Conservation (phyloP, 2,888 invertebrate genomes). For the Apodemia arnacis region DNA sequence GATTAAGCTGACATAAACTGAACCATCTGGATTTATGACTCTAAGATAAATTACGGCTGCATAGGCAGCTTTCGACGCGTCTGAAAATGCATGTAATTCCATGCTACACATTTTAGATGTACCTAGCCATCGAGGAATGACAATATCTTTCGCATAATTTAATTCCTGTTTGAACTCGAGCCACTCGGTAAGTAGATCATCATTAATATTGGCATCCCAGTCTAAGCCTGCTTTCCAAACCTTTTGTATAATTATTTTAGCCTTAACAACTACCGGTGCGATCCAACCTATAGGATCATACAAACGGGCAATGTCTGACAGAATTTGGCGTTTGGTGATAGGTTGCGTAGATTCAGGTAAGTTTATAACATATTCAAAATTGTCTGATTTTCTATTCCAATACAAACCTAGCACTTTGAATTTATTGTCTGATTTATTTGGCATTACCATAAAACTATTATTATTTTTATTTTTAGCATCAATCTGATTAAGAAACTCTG, state of each 20-base stretch:
- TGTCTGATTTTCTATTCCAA: conserved; percentile 28
- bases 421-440: conserved; percentile 25
- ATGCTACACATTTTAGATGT: conserved; percentile 24
- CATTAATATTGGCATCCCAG: conserved; percentile 68
- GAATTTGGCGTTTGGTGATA: conserved; percentile 46
- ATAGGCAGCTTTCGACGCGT: conserved; percentile 70
- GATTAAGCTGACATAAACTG: conserved; percentile 24
- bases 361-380: conserved; percentile 22
- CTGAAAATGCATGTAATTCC: conserved; percentile 70
- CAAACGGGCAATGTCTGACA: conserved; percentile 60
- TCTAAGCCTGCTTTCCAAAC: conserved; percentile 54
- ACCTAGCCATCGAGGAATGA: neutral
- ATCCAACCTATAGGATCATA: conserved; percentile 54
- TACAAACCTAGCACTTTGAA: conserved; percentile 44
- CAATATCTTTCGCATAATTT: neutral
- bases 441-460: conserved; percentile 3
- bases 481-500: conserved; percentile 33
- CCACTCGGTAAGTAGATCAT: neutral
- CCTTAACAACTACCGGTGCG: neutral
- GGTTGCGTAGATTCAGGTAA: neutral
- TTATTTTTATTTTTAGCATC: neutral
- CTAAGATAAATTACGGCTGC: conserved; percentile 69
- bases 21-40: conserved; percentile 33
- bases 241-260: neutral
- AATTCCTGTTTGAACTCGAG: neutral